Base-by-base conservation (phyloP, 2,797 vertebrate species). In the Etheostoma nigrum region DNA sequence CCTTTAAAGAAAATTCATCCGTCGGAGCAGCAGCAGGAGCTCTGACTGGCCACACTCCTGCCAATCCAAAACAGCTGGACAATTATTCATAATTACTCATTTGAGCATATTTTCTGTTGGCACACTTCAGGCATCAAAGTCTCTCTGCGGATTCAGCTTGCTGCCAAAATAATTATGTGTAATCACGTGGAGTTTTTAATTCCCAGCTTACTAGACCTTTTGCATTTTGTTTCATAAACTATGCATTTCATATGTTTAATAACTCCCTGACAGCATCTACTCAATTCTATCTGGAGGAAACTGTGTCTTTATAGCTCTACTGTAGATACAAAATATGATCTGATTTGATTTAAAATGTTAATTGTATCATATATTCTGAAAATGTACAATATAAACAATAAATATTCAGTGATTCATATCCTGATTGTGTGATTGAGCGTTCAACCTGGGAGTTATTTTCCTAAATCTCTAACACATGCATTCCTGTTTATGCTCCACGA, bases 311-410 rank as follows among this genome's bases (percentile, higher is more conserved):
- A 86, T 73, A 83, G 49, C 62, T 89, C 84, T 88, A 40, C 71
- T 67, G 71, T 80, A 45, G 55, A 77, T 89, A 92, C 60, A 90
- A 93, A 89, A 91, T 91, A 90, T 59, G 60, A 78, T 90, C 67
- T 79, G 55, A 67, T 74, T 62, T 63, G 72, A 84, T 76, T 76
- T 72, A 75, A 72, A 75, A 52, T 76, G 69, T 74, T 85, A 71
- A 54, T 78, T 16, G 33, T 77, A 49, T 89, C 67, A 79, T 89
- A 87, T 78, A 85, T 73, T 91, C 84, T 91, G 83, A 81, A 88
- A 90, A 91, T 92, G 76, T 92, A 90, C 88, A 91, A 72, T 91
- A 91, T 88, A 88, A 90, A 92, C 90, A 91, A 89, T 91, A 91
- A 92, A 93, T 92, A 91, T 84, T 89, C 85, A 92, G 87, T 84